Evolutionary conservation across 2,113 vertebrate genomes (phyloP).

Genomic region (Paralichthys olivaceus): DNA sequence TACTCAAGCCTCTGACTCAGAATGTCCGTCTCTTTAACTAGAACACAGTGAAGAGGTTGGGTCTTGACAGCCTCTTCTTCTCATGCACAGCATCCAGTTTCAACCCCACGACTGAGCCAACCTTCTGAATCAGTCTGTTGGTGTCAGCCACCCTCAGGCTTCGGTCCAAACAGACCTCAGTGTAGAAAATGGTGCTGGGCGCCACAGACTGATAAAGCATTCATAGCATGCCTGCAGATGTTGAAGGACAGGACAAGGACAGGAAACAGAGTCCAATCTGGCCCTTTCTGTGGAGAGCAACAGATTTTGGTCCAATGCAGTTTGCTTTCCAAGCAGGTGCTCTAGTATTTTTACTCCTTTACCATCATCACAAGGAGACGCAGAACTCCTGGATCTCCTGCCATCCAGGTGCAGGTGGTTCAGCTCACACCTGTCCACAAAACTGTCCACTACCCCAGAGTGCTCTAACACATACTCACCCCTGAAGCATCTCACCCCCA

Average conservation of each 20-base stretch:
- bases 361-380: too few relatives aligned
- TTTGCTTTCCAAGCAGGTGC: background rate
- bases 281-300: background rate
- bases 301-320: background rate
- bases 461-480: too few relatives aligned
- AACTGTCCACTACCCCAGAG: background rate
- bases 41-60: background rate
- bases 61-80: background rate
- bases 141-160: background rate
- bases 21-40: background rate
- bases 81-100: background rate
- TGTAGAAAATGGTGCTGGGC: background rate
- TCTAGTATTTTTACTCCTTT: background rate
- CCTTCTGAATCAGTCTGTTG: background rate
- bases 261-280: background rate
- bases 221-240: background rate
- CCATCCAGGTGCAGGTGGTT: background rate
- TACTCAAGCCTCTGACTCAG: background rate
- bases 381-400: background rate
- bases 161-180: too few relatives aligned
- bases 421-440: background rate
- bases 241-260: constrained; percentile 2
- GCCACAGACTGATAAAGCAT: background rate
- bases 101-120: background rate
- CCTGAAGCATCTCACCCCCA: too few relatives aligned